Percentiles rank a stretch among this genome's conserved stretches.
Evolutionary conservation across 2,113 vertebrate species (phyloP).

Genomic region (Tamias sibiricus): DNA sequence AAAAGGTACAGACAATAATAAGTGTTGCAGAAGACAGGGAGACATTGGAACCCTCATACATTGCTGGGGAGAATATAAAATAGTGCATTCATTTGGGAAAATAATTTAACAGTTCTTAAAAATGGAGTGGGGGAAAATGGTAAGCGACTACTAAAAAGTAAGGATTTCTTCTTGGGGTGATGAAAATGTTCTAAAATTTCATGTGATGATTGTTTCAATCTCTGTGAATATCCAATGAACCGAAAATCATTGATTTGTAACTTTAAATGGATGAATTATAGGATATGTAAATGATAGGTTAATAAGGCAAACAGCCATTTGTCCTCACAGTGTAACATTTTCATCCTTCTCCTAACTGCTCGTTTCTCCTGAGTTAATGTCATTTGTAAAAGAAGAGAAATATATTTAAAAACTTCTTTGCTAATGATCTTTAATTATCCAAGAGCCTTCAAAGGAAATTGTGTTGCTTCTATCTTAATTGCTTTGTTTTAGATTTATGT

Average conservation of each 20-base stretch:
- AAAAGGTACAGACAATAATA: not conserved
- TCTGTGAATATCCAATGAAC: not conserved
- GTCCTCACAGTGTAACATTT: not conserved
- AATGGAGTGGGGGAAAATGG: not conserved
- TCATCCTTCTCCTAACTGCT: not conserved
- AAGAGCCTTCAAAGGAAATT: constrained; percentile 12
- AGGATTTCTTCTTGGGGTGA: not conserved
- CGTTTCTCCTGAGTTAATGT: constrained; percentile 36
- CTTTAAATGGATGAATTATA: constrained; percentile 27
- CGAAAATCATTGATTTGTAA: not conserved
- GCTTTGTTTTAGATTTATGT: constrained; percentile 45
- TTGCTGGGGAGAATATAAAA: not conserved
- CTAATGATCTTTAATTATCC: constrained; percentile 33
- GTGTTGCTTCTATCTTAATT: constrained; percentile 43
- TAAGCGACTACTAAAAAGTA: not conserved
- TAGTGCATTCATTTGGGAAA: not conserved
- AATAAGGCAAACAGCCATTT: not conserved
- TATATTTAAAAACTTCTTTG: not conserved
- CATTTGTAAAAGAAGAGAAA: constrained; percentile 41
- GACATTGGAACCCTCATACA: not conserved
- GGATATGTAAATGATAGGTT: not conserved
- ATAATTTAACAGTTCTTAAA: not conserved
- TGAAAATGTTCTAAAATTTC: constrained; percentile 24
- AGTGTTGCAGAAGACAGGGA: not conserved
- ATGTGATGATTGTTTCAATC: not conserved